Evolutionary conservation across 2,113 vertebrate species (phyloP).

Genomic region (Bubo bubo): DNA sequence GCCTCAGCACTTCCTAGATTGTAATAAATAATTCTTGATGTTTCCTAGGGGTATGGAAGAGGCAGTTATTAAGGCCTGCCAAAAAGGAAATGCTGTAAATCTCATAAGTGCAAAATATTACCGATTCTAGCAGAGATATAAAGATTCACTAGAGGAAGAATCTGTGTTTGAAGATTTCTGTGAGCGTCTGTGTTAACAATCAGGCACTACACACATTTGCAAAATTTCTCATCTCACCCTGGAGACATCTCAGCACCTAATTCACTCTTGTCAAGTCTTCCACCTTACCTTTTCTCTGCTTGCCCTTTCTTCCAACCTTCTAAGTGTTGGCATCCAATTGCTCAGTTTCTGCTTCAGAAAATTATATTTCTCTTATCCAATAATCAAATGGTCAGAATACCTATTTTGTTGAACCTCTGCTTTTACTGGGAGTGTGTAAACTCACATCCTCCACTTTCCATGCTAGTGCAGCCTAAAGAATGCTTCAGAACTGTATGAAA

Average conservation of each 20-base stretch:
- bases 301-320: not conserved
- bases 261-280: not conserved
- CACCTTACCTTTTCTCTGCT: not conserved
- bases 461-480: not conserved
- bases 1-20: not conserved
- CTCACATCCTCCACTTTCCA: not conserved
- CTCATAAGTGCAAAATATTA: conserved; percentile 23
- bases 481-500: not conserved
- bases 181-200: not conserved
- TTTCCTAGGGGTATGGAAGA: not conserved
- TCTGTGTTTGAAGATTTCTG: not conserved
- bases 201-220: not conserved
- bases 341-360: not conserved
- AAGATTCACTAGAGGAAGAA: not conserved
- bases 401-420: not conserved
- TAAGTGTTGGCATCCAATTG: not conserved
- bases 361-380: not conserved
- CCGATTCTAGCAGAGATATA: not conserved
- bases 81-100: conserved; percentile 13
- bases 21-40: conserved; percentile 8
- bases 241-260: not conserved
- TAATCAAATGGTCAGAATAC: not conserved
- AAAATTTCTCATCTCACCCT: not conserved
- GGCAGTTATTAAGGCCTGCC: conserved; percentile 9
- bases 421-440: not conserved